Percentiles rank a stretch among this genome's conserved stretches.
phyloP scores from a whole-genome alignment of 37 sponge, comb jelly and placozoan species.

The Bolinopsis microptera region DNA sequence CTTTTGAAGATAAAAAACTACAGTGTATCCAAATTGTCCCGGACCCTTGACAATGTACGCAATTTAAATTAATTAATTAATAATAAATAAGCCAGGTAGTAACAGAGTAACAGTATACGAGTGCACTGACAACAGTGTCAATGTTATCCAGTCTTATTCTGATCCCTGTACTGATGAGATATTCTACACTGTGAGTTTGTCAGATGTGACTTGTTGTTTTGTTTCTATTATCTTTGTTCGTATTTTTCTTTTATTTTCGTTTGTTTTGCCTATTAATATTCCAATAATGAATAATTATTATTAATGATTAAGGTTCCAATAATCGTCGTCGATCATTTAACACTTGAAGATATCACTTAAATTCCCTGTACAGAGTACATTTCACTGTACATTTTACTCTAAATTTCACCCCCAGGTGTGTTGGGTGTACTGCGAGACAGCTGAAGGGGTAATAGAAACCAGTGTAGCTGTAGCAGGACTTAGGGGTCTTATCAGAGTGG shows the following conservation, averaged over 20 bases:
- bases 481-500: conserved; percentile 80
- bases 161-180: conserved; percentile 47
- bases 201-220: no score
- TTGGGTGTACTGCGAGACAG: conserved; percentile 28
- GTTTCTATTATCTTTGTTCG: not conserved
- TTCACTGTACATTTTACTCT: not conserved
- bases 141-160: conserved; percentile 58
- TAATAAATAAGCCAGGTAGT: no score
- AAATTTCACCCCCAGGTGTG: not conserved
- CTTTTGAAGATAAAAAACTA: no score
- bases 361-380: not conserved
- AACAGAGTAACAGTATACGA: conserved; percentile 64
- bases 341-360: no score
- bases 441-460: not conserved
- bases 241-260: not conserved
- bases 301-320: no score
- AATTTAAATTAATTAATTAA: no score
- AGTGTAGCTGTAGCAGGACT: conserved; percentile 75
- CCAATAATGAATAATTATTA: no score
- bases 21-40: no score
- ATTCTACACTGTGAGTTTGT: conserved; percentile 38
- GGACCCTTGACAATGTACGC: no score
- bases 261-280: no score
- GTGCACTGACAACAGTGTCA: not conserved
- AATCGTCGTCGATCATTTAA: no score